Evolutionary conservation across 2,113 vertebrate genomes (phyloP).

Genomic region (Pholis gunnellus): DNA sequence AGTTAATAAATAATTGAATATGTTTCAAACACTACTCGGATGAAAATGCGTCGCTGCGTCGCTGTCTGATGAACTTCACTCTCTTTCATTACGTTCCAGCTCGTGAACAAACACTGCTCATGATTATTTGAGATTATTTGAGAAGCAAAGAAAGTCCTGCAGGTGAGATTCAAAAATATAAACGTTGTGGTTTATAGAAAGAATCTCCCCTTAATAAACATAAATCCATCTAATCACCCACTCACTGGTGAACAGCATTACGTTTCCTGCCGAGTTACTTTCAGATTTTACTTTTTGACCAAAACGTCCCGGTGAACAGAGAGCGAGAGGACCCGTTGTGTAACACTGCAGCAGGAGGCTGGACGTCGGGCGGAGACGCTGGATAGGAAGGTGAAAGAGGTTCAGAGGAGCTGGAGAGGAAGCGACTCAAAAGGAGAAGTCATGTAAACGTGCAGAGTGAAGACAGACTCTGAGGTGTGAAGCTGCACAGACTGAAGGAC

Average conservation of each 20-base stretch:
- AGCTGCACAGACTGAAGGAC: too few species aligned
- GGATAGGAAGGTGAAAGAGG: neutral
- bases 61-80: neutral
- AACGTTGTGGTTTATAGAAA: too few species aligned
- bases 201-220: too few species aligned
- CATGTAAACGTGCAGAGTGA: too few species aligned
- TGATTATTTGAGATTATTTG: neutral
- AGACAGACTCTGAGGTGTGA: neutral
- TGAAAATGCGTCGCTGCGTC: neutral
- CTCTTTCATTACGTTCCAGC: neutral
- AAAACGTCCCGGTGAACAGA: too few species aligned
- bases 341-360: conserved; percentile 21
- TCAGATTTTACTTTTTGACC: neutral
- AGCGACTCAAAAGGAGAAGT: neutral
- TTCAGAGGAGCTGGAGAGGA: neutral
- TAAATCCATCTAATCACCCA: too few species aligned
- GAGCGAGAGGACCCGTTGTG: neutral
- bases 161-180: too few species aligned
- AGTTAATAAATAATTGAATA: conserved; percentile 20
- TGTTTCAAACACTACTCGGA: neutral
- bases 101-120: neutral
- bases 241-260: neutral
- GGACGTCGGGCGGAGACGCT: neutral
- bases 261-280: conserved; percentile 1
- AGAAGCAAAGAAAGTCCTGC: too few species aligned